Evolutionary conservation across 2,888 invertebrate species (phyloP), one percentile per base, ranked within the genome.

Genomic region (Oxycera nigricornis): DNA sequence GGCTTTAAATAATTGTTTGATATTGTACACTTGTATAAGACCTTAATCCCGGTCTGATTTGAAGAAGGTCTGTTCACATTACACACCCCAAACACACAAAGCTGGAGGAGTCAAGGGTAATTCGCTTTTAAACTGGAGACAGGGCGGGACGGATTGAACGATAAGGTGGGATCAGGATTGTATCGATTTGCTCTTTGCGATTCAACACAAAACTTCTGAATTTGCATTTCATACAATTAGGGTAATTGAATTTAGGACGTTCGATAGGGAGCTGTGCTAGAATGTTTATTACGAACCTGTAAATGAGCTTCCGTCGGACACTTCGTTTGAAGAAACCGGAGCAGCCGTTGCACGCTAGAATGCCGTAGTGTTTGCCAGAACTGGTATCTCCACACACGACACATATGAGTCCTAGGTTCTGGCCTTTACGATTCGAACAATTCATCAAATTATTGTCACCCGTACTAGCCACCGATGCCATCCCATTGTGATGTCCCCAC

Each of bases 261-360:
- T 52, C 35, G 41, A 52, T 46, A 73, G n/a, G 73, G 62, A 62
- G 26, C 59, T 30, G 20, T 11, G 22, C 11, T 55, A 24, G 30
- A 17, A 30, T 17, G 30, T n/a, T n/a, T n/a, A n/a, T 24, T 75
- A 84, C 87, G 81, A 80, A 97, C 98, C 98, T 93, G 89, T 98
- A 98, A 79, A 98, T 97, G 76, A 98, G 90, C 87, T 98, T 97
- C 82, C 98, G 89, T 73, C 98, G 89, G 41, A 98, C 98, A 78
- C 96, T 96, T 78, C 98, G 87, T 84, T 99, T 99, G 88, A 99
- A 99, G 88, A 99, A 99, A 0, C 99, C 99, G 74, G 96, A 97
- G 88, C 99, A 99, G 0, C 99, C 99, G 82, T 99, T 99, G 86
- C 99, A 99, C 0, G 98, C 98, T 77, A 98, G 89, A 81, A 98